Evolutionary conservation across 2,113 vertebrate genomes (phyloP).

Genomic region (Falcunculus frontatus): DNA sequence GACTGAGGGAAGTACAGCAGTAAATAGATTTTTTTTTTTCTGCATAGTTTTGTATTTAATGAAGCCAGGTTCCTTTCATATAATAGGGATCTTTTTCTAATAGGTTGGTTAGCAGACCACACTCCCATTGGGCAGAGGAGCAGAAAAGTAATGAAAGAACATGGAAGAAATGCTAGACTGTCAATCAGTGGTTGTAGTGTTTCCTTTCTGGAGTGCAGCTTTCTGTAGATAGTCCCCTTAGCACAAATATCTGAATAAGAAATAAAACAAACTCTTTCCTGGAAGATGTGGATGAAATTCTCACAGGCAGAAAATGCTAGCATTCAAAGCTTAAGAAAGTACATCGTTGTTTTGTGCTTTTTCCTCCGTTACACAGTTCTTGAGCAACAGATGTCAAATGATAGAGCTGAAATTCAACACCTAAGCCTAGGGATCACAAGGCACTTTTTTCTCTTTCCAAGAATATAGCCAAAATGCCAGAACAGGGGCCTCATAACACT

Average conservation of each 20-base stretch:
- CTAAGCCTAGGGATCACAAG: background rate
- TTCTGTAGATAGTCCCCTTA: background rate
- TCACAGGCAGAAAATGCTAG: background rate
- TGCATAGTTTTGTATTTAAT: background rate
- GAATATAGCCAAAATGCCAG: background rate
- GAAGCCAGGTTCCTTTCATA: background rate
- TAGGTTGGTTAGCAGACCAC: background rate
- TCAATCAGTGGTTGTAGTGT: background rate
- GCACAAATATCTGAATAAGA: background rate
- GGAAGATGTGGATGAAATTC: background rate
- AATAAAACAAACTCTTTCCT: background rate
- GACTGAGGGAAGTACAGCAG: background rate
- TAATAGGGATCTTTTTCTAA: background rate
- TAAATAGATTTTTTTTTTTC: background rate
- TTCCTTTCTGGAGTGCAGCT: background rate
- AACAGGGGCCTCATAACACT: background rate
- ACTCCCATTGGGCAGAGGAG: background rate
- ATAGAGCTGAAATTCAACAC: background rate
- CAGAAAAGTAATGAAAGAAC: background rate
- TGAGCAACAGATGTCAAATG: background rate
- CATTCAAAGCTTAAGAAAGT: background rate
- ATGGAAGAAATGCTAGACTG: background rate
- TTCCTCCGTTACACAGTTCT: background rate
- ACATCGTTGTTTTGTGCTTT: background rate
- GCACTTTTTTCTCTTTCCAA: background rate